Percentiles rank a stretch among this genome's conserved stretches.
phyloP scores from a whole-genome alignment of 2,113 vertebrate genomes.

The Siniperca knerii region DNA sequence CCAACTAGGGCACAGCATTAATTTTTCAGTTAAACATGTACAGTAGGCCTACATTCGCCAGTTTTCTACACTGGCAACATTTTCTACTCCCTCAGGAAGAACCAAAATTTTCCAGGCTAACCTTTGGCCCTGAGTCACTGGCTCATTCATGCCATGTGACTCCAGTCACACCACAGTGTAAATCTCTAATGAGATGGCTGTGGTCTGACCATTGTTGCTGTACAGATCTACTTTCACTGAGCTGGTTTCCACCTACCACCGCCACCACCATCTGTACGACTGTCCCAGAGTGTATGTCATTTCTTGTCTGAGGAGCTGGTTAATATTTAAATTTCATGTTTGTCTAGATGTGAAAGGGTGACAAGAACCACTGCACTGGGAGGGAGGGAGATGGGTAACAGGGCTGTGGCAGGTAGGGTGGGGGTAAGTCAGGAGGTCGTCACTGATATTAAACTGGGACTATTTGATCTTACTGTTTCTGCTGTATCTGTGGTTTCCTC shows the following conservation, averaged over 20 bases:
- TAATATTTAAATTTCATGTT: slow-evolving; percentile 80
- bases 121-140: neutral
- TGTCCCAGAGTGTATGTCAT: slow-evolving; percentile 64
- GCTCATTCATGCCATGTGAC: neutral
- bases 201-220: slow-evolving; percentile 5
- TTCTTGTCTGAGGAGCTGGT: slow-evolving; percentile 59
- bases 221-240: slow-evolving; percentile 26
- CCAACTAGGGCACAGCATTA: slow-evolving; percentile 18
- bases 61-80: slow-evolving; percentile 1
- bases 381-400: slow-evolving; percentile 10
- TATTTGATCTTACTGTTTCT: neutral
- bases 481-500: slow-evolving; percentile 6
- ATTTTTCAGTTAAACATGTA: slow-evolving; percentile 28
- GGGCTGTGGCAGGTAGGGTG: slow-evolving; percentile 2
- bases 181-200: slow-evolving; percentile 20
- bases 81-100: neutral
- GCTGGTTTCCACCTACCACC: slow-evolving; percentile 26
- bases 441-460: neutral
- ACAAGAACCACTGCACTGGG: slow-evolving; percentile 37
- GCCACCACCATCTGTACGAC: slow-evolving; percentile 31
- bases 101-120: neutral
- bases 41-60: neutral
- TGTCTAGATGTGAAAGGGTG: slow-evolving; percentile 56
- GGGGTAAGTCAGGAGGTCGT: neutral
- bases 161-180: neutral